A percentile compares a stretch with the other conserved stretches of the same genome.
These are phyloP conservation scores for Panzeria rudis DNA, from an alignment of 2,888 invertebrate genomes.

Conservation along the genomic window DNA sequence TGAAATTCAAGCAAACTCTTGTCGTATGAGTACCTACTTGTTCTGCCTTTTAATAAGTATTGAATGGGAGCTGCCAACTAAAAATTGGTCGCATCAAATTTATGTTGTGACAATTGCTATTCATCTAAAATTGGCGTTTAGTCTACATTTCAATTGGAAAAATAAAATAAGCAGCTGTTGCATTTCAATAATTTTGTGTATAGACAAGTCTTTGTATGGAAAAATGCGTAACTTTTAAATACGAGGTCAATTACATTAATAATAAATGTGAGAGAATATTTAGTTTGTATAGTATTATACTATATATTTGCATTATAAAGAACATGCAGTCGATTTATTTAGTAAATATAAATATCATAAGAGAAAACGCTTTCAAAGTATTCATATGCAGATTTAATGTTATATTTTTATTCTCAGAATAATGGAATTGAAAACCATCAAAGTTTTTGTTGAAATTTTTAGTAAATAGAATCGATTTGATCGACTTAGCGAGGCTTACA, in stretches of 20 bases:
- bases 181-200: constrained; percentile 41
- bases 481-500: too few relatives aligned
- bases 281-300: too few relatives aligned
- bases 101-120: constrained; percentile 57
- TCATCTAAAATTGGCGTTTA: constrained; percentile 55
- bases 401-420: background rate
- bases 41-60: background rate
- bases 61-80: background rate
- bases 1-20: background rate
- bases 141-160: constrained; percentile 52
- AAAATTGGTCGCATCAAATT: background rate
- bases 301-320: background rate
- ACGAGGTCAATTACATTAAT: constrained; percentile 58
- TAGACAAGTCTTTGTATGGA: background rate
- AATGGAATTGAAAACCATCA: background rate
- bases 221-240: constrained; percentile 35
- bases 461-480: too few relatives aligned
- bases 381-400: too few relatives aligned
- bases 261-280: constrained; percentile 28
- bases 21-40: background rate
- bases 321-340: background rate
- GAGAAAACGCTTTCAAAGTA: too few relatives aligned
- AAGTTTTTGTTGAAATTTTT: too few relatives aligned
- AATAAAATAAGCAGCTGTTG: constrained; percentile 1
- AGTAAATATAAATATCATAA: background rate